A percentile compares a stretch with the other conserved stretches of the same genome.
phyloP scores from a whole-genome alignment of 2,113 vertebrate species.

The Zosterops borbonicus region DNA sequence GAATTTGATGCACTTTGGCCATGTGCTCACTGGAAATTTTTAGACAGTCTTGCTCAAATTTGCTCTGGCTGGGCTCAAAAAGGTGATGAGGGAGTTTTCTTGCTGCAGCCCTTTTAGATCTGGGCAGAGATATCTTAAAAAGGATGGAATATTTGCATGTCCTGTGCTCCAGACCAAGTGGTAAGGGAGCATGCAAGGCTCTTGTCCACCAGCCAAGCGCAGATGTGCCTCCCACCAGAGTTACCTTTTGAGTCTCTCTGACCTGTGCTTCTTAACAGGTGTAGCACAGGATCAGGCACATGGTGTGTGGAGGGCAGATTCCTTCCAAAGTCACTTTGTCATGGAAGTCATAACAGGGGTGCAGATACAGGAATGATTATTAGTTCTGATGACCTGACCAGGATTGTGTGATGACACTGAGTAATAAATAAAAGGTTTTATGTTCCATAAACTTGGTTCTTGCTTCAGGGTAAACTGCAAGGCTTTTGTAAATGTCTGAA shows the following conservation, averaged over 20 bases:
- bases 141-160: neutral
- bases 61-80: neutral
- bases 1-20: neutral
- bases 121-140: neutral
- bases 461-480: neutral
- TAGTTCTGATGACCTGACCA: neutral
- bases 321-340: neutral
- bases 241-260: neutral
- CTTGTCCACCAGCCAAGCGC: neutral
- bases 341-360: neutral
- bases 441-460: slow-evolving; percentile 12
- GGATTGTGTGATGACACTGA: slow-evolving; percentile 4
- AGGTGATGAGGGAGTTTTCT: neutral
- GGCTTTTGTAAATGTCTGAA: neutral
- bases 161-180: neutral
- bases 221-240: neutral
- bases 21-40: neutral
- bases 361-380: neutral
- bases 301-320: neutral
- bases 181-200: neutral
- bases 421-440: slow-evolving; percentile 13
- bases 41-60: neutral
- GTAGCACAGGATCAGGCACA: accelerated
- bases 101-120: neutral
- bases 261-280: neutral